These are phyloP conservation scores for Zele albiditarsus DNA, from an alignment of 2,888 invertebrate genomes.

Conservation along the genomic window DNA sequence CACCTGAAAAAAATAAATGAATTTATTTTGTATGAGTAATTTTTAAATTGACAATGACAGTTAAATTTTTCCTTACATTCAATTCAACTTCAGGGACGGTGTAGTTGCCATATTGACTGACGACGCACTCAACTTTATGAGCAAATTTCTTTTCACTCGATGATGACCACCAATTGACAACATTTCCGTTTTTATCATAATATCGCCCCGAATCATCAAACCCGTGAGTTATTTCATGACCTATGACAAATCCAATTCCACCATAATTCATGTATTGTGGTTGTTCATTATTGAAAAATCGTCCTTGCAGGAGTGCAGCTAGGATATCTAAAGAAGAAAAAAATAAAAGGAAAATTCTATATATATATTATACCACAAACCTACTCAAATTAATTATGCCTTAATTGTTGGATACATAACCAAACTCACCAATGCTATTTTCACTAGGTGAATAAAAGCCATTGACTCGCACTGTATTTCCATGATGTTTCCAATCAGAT, in stretches of 20 bases:
- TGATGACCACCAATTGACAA: constrained; percentile 94
- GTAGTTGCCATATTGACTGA: constrained; percentile 94
- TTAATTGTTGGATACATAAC: neutral
- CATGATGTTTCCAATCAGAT: constrained; percentile 75
- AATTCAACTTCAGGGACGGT: constrained; percentile 84
- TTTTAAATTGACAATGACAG: no score
- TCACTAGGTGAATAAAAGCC: constrained; percentile 75
- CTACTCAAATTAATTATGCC: no score
- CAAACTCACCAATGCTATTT: constrained; percentile 76
- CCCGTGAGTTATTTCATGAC: constrained; percentile 94
- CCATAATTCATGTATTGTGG: constrained; percentile 95
- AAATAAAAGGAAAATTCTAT: constrained; percentile 45
- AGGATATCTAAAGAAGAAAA: constrained; percentile 83
- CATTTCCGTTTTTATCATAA: constrained; percentile 92
- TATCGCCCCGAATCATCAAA: constrained; percentile 92
- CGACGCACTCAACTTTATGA: constrained; percentile 90
- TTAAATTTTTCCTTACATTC: constrained; percentile 76
- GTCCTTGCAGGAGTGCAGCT: constrained; percentile 93
- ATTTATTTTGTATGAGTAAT: no score
- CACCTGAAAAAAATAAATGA: neutral
- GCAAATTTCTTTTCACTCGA: constrained; percentile 88
- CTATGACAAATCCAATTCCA: constrained; percentile 92
- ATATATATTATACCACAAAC: no score
- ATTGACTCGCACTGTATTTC: constrained; percentile 74
- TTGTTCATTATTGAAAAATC: constrained; percentile 90